phyloP scores from a whole-genome alignment of 64 coral and sea anemone genomes.

The Montipora sp. region DNA sequence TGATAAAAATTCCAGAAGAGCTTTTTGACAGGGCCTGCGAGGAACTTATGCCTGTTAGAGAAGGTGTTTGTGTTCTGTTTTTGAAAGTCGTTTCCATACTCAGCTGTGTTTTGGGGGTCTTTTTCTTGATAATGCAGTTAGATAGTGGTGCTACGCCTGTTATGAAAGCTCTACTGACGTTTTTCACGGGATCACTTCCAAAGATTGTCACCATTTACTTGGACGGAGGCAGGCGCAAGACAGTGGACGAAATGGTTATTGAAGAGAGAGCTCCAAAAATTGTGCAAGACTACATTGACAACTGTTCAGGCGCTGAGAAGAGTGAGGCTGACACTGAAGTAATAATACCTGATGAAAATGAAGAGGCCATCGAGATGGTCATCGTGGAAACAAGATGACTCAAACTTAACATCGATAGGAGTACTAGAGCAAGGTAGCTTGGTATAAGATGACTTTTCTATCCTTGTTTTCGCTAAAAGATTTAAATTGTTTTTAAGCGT shows the following conservation, averaged over 20 bases:
- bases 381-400: too few relatives aligned
- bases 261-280: constrained; percentile 7
- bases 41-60: constrained; percentile 9
- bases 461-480: too few relatives aligned
- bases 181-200: constrained; percentile 2
- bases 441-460: too few relatives aligned
- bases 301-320: too few relatives aligned
- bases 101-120: not conserved
- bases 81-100: not conserved
- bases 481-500: too few relatives aligned
- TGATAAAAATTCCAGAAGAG: not conserved
- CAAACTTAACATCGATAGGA: too few relatives aligned
- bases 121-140: not conserved
- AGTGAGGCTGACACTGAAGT: too few relatives aligned
- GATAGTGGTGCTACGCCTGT: not conserved
- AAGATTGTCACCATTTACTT: constrained; percentile 15
- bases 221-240: not conserved
- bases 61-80: not conserved
- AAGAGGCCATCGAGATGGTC: too few relatives aligned
- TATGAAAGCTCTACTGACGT: not conserved
- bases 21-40: constrained; percentile 21
- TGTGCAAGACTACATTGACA: not conserved
- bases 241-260: not conserved
- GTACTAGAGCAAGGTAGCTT: too few relatives aligned
- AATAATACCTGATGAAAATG: too few relatives aligned